phyloP scores from a whole-genome alignment of 2,888 invertebrate species.

The Limnephilus auricula region DNA sequence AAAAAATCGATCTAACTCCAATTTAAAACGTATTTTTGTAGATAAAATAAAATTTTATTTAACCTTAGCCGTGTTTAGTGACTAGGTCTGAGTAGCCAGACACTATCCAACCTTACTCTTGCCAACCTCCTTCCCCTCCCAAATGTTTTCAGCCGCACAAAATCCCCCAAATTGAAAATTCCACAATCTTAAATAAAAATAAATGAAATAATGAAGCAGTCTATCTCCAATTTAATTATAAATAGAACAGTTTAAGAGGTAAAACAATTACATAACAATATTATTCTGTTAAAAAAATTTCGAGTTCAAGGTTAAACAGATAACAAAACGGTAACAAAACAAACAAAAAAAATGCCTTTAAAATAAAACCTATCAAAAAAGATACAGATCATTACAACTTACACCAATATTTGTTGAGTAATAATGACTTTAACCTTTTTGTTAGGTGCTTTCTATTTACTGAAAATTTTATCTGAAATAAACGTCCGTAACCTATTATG shows the following conservation, averaged over 20 bases:
- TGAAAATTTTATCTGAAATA: background rate
- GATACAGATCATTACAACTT: background rate
- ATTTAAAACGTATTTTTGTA: too few species aligned
- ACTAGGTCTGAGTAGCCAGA: too few species aligned
- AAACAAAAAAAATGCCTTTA: background rate
- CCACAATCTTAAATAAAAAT: too few species aligned
- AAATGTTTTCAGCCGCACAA: too few species aligned
- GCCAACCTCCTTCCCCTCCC: too few species aligned
- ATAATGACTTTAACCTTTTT: background rate
- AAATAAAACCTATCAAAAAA: background rate
- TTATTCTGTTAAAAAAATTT: slow-evolving; percentile 2
- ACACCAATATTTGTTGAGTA: background rate
- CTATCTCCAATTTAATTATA: background rate
- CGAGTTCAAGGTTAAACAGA: slow-evolving; percentile 33
- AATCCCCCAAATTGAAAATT: too few species aligned
- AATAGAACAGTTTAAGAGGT: background rate
- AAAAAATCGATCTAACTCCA: too few species aligned
- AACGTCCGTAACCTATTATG: background rate
- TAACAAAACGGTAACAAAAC: slow-evolving; percentile 13
- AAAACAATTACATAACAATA: background rate
- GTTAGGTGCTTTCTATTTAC: background rate
- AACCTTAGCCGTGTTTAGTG: too few species aligned
- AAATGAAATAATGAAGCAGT: too few species aligned
- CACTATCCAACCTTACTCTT: too few species aligned
- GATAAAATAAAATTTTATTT: too few species aligned